Evolutionary conservation across 2,113 vertebrate species (phyloP), one percentile per base, ranked within the genome.

Genomic region (Peromyscus leucopus): DNA sequence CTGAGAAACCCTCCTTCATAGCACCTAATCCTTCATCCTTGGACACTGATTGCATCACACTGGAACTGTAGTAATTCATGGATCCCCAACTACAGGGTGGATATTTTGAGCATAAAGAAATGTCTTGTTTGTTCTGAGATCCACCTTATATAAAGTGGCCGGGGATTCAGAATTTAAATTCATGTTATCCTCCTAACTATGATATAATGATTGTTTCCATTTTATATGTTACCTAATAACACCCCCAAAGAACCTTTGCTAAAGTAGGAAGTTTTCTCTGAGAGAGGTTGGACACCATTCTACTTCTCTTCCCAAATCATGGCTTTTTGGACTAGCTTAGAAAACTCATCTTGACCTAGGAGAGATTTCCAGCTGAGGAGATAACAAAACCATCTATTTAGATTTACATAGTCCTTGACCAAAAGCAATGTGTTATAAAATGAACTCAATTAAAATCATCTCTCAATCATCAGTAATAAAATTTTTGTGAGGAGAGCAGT

Each of bases 381-480:
- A 89, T 67, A 46, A 55, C 83, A 80, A 89, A 79, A 69, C 65
- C 26, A 78, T 84, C 72, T 84, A 71, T 88, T 94, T 78, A 42
- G 46, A 96, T 59, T 90, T 26, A 61, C 31, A 26, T 67, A 67
- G 59, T 93, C 9, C n/a, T 94, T 85, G 46, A 92, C 67, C 17
- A 74, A 85, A 91, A 92, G 19, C 36, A 89, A 15, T 65, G 42
- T 55, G 48, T 72, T 84, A 84, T 36, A 92, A 88, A 84, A 26
- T 72, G 57, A 96, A 96, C 96, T 96, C 48, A 96, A 71, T 93
- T 91, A 93, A 5, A 94, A 28, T 91, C 61, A 59, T 95, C 31
- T 96, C 71, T 97, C 72, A 97, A 93, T 97, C 86, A 96, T 90
- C 17, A 69, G n/a, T 36, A 80, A 92, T 89, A 91, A 92, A 91